These are phyloP conservation scores for Indicator maculatus DNA, from an alignment of 2,113 vertebrate genomes.

Conservation along the genomic window DNA sequence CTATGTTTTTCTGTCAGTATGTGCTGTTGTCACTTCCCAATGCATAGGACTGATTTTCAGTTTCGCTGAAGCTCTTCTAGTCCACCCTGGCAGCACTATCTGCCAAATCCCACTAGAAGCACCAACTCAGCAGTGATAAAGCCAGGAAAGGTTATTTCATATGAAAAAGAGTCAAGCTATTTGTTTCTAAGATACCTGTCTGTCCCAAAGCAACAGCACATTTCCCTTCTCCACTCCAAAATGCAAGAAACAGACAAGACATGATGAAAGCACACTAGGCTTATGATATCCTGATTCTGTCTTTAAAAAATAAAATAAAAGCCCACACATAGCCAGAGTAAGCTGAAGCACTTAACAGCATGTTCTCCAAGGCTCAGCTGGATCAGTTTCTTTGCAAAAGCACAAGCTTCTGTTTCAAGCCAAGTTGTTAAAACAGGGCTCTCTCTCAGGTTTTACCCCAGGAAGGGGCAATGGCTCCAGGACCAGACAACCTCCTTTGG, in stretches of 20 bases:
- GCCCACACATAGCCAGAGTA: background rate
- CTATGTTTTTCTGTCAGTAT: background rate
- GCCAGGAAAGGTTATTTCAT: background rate
- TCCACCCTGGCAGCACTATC: background rate
- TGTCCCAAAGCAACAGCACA: background rate
- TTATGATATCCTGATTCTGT: background rate
- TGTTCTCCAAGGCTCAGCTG: background rate
- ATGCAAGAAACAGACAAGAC: background rate
- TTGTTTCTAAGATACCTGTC: background rate
- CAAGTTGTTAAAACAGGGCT: background rate
- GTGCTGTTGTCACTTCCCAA: background rate
- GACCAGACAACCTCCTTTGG: background rate
- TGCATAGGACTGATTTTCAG: background rate
- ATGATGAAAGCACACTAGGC: rapidly evolving
- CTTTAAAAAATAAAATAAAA: background rate
- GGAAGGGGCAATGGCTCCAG: background rate
- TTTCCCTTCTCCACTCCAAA: background rate
- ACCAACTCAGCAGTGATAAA: background rate
- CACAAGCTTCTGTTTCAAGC: background rate
- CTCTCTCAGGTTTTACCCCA: background rate
- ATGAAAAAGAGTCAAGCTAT: background rate
- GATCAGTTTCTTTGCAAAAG: background rate
- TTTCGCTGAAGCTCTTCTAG: background rate
- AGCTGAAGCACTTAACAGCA: background rate
- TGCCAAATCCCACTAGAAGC: background rate